Evolutionary conservation across 1,140 invertebrate genomes (phyloP).

Genomic region (Magallana ariakensis): DNA sequence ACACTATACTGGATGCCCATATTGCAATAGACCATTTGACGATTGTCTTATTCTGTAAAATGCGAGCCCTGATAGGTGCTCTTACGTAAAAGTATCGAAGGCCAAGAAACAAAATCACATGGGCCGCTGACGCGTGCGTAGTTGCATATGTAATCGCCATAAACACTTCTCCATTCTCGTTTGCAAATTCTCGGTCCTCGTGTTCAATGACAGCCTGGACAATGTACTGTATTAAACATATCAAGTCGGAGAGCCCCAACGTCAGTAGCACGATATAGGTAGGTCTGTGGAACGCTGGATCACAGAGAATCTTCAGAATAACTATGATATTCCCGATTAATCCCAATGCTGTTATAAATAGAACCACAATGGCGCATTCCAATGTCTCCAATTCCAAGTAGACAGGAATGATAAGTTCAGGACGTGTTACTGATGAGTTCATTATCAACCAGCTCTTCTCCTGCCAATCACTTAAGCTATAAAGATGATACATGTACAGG

Average conservation of each 20-base stretch:
- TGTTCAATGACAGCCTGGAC: constrained; percentile 1
- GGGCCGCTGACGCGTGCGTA: constrained; percentile 2
- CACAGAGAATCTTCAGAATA: background rate
- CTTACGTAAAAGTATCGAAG: constrained; percentile 28
- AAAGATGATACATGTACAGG: too few relatives aligned
- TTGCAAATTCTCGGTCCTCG: background rate
- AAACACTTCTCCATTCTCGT: background rate
- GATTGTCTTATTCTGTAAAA: background rate
- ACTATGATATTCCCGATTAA: constrained; percentile 10
- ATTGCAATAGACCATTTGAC: background rate
- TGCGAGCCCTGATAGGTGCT: background rate
- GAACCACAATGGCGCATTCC: background rate
- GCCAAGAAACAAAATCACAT: constrained; percentile 26
- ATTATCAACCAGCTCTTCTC: background rate
- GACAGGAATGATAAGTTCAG: background rate
- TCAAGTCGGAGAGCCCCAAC: background rate
- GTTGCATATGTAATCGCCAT: background rate
- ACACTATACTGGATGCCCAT: background rate
- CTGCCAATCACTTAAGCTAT: too few relatives aligned
- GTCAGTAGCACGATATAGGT: background rate
- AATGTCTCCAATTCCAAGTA: background rate
- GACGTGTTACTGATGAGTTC: background rate
- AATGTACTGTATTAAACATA: background rate
- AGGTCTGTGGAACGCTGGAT: background rate
- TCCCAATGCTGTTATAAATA: background rate